These are phyloP conservation scores for Platycnemis pennipes DNA, from an alignment of 2,888 invertebrate species.

Conservation along the genomic window DNA sequence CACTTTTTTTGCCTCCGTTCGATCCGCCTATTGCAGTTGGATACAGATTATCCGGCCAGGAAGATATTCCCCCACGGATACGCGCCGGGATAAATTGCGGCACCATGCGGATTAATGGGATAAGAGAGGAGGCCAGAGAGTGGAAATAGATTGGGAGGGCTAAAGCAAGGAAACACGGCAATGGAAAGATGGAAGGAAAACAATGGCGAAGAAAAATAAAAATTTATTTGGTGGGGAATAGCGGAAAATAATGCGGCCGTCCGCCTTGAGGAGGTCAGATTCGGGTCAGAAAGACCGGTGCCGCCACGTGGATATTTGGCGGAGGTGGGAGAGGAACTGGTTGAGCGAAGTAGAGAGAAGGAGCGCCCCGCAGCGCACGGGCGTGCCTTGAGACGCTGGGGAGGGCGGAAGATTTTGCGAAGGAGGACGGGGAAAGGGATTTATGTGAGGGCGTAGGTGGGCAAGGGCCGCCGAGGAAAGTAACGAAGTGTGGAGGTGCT, in stretches of 20 bases:
- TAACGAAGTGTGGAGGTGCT: conserved; percentile 50
- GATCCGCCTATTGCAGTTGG: not conserved
- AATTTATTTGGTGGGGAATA: not conserved
- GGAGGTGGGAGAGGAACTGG: no score
- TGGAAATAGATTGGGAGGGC: not conserved
- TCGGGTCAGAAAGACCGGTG: no score
- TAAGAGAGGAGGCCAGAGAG: not conserved
- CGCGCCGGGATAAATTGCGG: not conserved
- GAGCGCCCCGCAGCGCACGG: no score
- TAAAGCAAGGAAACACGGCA: not conserved
- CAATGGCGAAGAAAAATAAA: not conserved
- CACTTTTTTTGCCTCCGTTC: not conserved
- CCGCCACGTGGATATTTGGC: not conserved
- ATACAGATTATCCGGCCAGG: not conserved
- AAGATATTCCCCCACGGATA: not conserved
- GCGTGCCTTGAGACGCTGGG: no score
- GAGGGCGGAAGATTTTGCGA: not conserved
- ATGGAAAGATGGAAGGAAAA: not conserved
- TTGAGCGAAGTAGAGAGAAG: no score
- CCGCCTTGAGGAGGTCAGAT: no score
- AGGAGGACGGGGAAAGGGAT: not conserved
- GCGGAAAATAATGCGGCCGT: no score
- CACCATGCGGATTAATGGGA: not conserved
- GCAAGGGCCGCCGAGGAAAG: conserved; percentile 18
- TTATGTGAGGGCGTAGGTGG: conserved; percentile 28